Percentiles rank a stretch among this genome's conserved stretches.
phyloP scores from a whole-genome alignment of 1,140 invertebrate genomes.

The Scaptomyza hsui region DNA sequence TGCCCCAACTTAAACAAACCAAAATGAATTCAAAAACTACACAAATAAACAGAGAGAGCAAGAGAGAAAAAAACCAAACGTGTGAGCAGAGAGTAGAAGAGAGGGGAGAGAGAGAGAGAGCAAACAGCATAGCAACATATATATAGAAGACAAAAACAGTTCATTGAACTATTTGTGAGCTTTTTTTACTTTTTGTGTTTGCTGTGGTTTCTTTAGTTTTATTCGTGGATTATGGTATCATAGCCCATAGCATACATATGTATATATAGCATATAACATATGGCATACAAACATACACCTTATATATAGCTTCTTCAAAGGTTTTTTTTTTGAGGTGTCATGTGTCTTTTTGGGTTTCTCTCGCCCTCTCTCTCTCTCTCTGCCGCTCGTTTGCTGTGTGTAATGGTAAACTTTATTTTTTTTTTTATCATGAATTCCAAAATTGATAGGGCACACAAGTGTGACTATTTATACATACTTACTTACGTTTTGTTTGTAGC shows the following conservation, averaged over 20 bases:
- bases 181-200: constrained; percentile 60
- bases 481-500: background rate
- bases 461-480: constrained; percentile 33
- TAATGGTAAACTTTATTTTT: constrained; percentile 57
- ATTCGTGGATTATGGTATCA: constrained; percentile 83
- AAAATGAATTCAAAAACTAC: constrained; percentile 71
- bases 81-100: constrained; percentile 20
- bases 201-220: constrained; percentile 77
- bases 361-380: background rate
- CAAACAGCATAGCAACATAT: constrained; percentile 70
- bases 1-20: constrained; percentile 47
- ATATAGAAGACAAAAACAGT: constrained; percentile 74
- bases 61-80: constrained; percentile 15
- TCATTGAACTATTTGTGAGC: constrained; percentile 83
- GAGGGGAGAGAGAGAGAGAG: constrained; percentile 30
- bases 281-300: constrained; percentile 12
- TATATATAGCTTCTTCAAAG: constrained; percentile 46
- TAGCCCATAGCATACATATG: constrained; percentile 43
- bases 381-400: constrained; percentile 45
- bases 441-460: constrained; percentile 70
- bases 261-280: constrained; percentile 18
- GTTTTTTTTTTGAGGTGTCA: constrained; percentile 61
- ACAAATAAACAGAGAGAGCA: constrained; percentile 52
- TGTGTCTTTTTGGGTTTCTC: constrained; percentile 66
- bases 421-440: constrained; percentile 67